phyloP scores from a whole-genome alignment of 37 sponge, comb jelly and placozoan genomes.

The Crambe crambe region DNA sequence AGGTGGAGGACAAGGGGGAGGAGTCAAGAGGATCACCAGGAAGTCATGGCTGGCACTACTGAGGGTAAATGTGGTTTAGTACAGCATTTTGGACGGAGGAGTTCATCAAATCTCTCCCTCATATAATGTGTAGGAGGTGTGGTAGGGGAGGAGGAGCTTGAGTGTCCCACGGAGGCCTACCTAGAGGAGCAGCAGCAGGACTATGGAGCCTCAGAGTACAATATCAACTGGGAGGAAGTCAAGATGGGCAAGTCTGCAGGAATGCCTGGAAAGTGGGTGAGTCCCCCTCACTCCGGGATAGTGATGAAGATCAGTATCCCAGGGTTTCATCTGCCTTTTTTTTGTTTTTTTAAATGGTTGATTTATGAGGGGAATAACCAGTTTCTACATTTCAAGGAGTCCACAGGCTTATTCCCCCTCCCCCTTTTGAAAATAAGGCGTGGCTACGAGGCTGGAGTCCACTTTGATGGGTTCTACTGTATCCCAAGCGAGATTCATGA shows the following conservation, averaged over 20 bases:
- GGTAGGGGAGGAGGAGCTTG: conserved; percentile 1
- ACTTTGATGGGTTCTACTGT: neutral
- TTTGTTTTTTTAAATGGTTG: too few species aligned
- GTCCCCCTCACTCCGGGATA: too few species aligned
- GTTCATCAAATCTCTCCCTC: neutral
- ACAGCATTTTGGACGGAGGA: neutral
- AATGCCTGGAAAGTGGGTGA: conserved; percentile 68
- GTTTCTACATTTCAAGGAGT: too few species aligned
- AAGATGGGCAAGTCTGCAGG: conserved; percentile 59
- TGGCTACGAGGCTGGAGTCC: too few species aligned
- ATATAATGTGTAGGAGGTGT: neutral
- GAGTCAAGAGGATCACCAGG: neutral
- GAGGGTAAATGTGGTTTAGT: neutral
- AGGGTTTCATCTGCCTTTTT: too few species aligned
- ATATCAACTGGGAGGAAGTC: conserved; percentile 66
- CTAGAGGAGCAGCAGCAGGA: conserved; percentile 23
- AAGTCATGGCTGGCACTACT: neutral
- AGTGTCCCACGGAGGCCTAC: neutral
- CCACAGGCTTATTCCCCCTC: too few species aligned
- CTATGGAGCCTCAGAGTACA: conserved; percentile 18
- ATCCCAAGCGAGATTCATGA: neutral
- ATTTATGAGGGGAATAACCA: too few species aligned
- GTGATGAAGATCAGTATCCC: too few species aligned
- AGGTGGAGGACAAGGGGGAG: neutral
- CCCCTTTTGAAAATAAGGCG: too few species aligned